Base-by-base conservation (phyloP, 2,888 invertebrate species). In the Nemotelus nigrinus region DNA sequence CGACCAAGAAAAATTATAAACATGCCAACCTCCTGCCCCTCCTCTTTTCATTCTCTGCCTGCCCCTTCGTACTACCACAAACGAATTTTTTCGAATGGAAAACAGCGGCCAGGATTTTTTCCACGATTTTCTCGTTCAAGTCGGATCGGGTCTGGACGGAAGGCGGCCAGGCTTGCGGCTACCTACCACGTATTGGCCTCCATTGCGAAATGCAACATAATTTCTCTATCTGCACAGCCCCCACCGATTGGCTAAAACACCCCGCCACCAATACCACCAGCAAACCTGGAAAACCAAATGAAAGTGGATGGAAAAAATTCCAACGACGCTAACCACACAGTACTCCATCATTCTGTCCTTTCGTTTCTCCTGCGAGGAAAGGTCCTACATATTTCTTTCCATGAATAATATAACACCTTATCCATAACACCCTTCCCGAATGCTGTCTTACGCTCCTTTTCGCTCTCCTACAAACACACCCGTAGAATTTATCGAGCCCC, bases 1-100 rank as follows among this genome's bases (percentile, higher is more conserved):
- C 64, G 74, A 68, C 72, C 58, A 79, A 79, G 79, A 79, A 79
- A 77, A 77, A 74, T 77, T 68, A 77, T 79, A 79, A 79, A 79
- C 79, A 79, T 57, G 67, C 65, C 68, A 43, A 57, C 71, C 65
- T 39, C 68, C 71, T 39, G 70, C 58, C 57, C 76, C 47, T 43
- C 75, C 75, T 67, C 10, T 57, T 67, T 25, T 2, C 43, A 6
- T 41, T 3, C 45, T 53, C 10, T 55, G 70, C 55, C 43, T 55
- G 55, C 70, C 70, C 70, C 70, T 70, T 63, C 63, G 39, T 63
- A 74, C 74, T 74, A 74, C 74, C 60, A 74, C 74, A 60, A 63
- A 74, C 48, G 48, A 63, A 60, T 50, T 60, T 74, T 74, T 74
- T 74, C 53, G 57, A 74, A 74, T 74, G 74, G 47, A 74, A 72